Evolutionary conservation across 2,113 vertebrate species (phyloP).

Genomic region (Corythornis vintsioides): DNA sequence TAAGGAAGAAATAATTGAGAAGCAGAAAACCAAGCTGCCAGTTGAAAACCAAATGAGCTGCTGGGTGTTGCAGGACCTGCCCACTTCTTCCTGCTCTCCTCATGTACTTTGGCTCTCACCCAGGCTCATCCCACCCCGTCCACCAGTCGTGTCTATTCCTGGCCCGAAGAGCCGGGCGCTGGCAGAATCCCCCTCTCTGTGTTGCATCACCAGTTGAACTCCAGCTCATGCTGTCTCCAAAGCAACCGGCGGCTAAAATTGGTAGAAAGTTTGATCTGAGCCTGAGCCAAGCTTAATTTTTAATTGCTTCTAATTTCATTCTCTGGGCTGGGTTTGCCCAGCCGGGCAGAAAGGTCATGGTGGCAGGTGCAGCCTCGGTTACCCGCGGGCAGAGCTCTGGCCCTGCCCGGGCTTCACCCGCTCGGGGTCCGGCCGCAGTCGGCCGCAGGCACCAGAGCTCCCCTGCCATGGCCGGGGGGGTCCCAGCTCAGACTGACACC

Average conservation of each 20-base stretch:
- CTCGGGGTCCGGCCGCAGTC: background rate
- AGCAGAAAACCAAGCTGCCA: background rate
- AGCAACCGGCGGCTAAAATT: conserved; percentile 49
- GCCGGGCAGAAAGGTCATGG: background rate
- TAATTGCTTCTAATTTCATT: conserved; percentile 60
- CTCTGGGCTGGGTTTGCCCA: background rate
- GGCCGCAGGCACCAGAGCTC: rapidly evolving
- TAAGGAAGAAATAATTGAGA: background rate
- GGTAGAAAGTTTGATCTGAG: conserved; percentile 48
- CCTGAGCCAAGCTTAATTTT: conserved; percentile 62
- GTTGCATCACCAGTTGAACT: background rate
- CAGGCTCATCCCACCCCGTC: background rate
- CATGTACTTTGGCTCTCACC: background rate
- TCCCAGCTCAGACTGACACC: rapidly evolving
- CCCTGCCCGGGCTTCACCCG: background rate
- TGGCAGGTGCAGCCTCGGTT: background rate
- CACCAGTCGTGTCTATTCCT: background rate
- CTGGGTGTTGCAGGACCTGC: background rate
- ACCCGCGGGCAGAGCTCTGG: rapidly evolving
- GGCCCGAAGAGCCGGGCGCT: rapidly evolving
- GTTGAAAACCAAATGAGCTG: background rate
- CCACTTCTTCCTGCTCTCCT: background rate
- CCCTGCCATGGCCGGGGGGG: rapidly evolving
- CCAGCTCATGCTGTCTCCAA: background rate
- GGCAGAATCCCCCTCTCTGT: background rate